Percentiles rank a stretch among this genome's conserved stretches.
Conservation (phyloP, 2,797 vertebrate species). For the Poeciliopsis presidionis region DNA sequence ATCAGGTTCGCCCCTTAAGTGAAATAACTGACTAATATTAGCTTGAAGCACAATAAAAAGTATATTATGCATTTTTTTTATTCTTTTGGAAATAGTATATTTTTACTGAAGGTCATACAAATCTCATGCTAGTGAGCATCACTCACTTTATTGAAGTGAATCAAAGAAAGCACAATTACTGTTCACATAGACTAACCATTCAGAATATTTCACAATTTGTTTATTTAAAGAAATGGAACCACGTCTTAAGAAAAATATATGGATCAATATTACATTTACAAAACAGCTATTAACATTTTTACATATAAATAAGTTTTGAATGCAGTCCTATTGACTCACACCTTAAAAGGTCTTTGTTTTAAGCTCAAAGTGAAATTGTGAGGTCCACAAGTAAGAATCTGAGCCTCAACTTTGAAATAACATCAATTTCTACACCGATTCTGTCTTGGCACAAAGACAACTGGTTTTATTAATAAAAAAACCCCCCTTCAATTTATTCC, state of each 20-base stretch:
- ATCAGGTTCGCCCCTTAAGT: background rate
- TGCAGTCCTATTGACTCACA: slow-evolving; percentile 54
- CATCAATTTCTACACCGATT: slow-evolving; percentile 21
- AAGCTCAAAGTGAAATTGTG: slow-evolving; percentile 21
- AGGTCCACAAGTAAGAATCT: slow-evolving; percentile 11
- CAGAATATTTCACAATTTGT: slow-evolving; percentile 43
- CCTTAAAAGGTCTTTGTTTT: slow-evolving; percentile 58
- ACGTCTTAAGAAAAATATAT: slow-evolving; percentile 75
- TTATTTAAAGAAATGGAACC: slow-evolving; percentile 68
- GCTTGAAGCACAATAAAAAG: background rate
- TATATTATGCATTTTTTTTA: background rate
- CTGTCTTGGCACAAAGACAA: slow-evolving; percentile 51
- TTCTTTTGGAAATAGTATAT: background rate
- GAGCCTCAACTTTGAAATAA: background rate
- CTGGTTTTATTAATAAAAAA: slow-evolving; percentile 4
- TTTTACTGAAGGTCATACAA: background rate
- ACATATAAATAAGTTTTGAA: slow-evolving; percentile 76
- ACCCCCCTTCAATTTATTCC: no score
- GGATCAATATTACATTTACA: slow-evolving; percentile 57
- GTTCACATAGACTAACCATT: background rate
- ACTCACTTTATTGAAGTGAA: background rate
- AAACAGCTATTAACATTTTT: slow-evolving; percentile 74
- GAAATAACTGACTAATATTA: background rate
- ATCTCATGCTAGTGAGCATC: background rate
- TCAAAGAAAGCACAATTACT: background rate